Evolutionary conservation across 2,113 vertebrate species (phyloP), one percentile per base, ranked within the genome.

Genomic region (Actenoides hombroni): DNA sequence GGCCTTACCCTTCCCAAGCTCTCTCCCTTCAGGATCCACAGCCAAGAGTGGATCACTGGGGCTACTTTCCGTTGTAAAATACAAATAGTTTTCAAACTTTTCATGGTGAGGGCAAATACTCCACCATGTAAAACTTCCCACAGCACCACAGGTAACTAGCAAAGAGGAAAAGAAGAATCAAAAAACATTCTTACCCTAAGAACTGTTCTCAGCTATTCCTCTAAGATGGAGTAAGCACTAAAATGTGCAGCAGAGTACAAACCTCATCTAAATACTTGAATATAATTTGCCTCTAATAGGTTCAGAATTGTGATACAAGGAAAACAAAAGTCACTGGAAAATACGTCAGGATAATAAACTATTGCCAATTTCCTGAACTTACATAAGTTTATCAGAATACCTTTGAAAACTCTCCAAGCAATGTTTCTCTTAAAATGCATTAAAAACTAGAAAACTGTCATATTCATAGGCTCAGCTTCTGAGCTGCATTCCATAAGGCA

Each of bases 381-480:
- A 87, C 0, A 1, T 70, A 93, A 84, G 18, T 63, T 95, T 74
- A 91, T 90, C 37, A 84, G 76, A 86, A 94, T 81, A 49, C 69
- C 46, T 94, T 70, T 79, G 68, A 93, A 88, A 93, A 59, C 71
- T 79, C 39, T 71, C 40, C 65, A 83, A 83, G 46, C n/a, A 73
- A 54, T 67, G n/a, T 48, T 91, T 79, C 71, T 42, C 83, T 94
- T 88, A 35, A 93, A 95, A 86, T 84, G 76, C 74, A 48, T 95
- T 92, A 75, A 83, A 59, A 42, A 2, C 13, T 53, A 76, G 46
- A 83, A 83, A 84, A 75, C 71, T 81, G 69, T 94, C 93, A 96
- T 92, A 90, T 82, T 93, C 89, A 79, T 61, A 74, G 0, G 1
- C 44, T 82, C 5, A 0, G 85, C 56, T 95, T 94, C 90, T 42